Evolutionary conservation across 2,888 invertebrate species (phyloP).

Genomic region (Eueremaeus valkanovi): DNA sequence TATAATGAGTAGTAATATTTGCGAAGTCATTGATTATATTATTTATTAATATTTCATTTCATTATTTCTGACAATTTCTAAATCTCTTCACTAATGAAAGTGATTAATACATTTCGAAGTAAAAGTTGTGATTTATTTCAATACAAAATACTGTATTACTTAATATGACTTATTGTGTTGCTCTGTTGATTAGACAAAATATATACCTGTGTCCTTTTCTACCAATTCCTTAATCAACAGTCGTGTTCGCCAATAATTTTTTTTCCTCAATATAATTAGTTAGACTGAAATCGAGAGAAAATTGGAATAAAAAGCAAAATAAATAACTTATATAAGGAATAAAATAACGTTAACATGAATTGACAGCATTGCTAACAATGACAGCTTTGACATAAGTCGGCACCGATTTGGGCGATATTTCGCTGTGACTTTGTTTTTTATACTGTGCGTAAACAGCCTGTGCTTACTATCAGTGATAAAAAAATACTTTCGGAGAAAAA

Average conservation of each 20-base stretch:
- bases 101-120: too few relatives aligned
- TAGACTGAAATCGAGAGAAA: slow-evolving; percentile 11
- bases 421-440: too few relatives aligned
- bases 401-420: too few relatives aligned
- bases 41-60: too few relatives aligned
- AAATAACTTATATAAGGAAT: background rate
- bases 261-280: slow-evolving; percentile 6
- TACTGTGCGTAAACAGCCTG: too few relatives aligned
- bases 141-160: too few relatives aligned
- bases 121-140: too few relatives aligned
- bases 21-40: background rate
- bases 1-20: background rate
- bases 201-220: too few relatives aligned
- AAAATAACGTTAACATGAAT: slow-evolving; percentile 8
- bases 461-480: too few relatives aligned
- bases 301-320: background rate
- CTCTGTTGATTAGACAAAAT: background rate
- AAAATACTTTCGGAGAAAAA: too few relatives aligned
- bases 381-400: slow-evolving; percentile 1
- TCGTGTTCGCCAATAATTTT: slow-evolving; percentile 25
- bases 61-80: background rate
- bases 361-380: background rate
- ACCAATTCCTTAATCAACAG: slow-evolving; percentile 8
- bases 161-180: too few relatives aligned
- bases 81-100: background rate